Conservation (phyloP, 2,797 vertebrate genomes). For the Podarcis siculus region DNA sequence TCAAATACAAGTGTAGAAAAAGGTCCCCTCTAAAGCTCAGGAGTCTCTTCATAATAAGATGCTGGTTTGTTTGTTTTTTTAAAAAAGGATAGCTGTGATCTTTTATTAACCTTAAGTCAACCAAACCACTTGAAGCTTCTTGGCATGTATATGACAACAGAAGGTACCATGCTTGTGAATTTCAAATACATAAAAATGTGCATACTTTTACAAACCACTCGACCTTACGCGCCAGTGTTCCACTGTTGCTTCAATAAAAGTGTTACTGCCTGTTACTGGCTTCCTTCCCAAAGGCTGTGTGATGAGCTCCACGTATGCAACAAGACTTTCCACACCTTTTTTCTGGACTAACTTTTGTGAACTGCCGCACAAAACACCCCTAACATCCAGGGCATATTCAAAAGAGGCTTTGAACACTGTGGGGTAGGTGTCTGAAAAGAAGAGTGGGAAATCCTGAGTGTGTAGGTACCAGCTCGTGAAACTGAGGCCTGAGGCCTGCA, state of each 20-base stretch:
- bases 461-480: too few species aligned
- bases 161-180: conserved; percentile 53
- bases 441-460: too few species aligned
- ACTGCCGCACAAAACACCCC: too few species aligned
- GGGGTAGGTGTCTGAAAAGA: too few species aligned
- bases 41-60: background rate
- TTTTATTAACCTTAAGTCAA: conserved; percentile 42
- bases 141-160: conserved; percentile 51
- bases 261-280: background rate
- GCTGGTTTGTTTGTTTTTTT: background rate
- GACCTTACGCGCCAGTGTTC: background rate
- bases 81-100: background rate
- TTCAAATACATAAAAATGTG: conserved; percentile 10
- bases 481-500: too few species aligned
- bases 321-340: background rate
- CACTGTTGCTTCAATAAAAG: background rate
- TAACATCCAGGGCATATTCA: background rate
- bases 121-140: conserved; percentile 43
- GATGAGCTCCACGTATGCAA: background rate
- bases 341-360: background rate
- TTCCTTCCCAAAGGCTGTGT: background rate
- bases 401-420: background rate
- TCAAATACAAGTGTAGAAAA: conserved; percentile 3
- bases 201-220: background rate
- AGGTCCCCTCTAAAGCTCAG: conserved; percentile 29